Evolutionary conservation across 2,888 invertebrate species (phyloP).

Genomic region (Drosophila engyochracea): DNA sequence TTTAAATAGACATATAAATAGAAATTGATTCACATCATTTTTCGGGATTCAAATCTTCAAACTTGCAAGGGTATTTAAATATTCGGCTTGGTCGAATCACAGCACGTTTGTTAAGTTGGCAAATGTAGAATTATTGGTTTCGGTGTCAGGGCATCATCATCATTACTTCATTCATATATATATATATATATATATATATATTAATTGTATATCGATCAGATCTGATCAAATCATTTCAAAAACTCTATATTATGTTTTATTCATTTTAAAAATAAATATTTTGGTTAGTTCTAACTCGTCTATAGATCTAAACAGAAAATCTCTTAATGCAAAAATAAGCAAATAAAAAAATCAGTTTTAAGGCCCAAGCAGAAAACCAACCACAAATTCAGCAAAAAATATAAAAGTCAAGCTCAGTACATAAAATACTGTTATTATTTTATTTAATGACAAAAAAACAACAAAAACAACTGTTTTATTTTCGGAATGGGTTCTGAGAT

Average conservation of each 20-base stretch:
- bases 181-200: neutral
- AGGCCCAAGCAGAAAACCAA: neutral
- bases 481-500: neutral
- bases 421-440: conserved; percentile 39
- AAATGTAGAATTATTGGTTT: conserved; percentile 19
- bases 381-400: conserved; percentile 20
- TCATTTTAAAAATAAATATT: neutral
- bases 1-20: neutral
- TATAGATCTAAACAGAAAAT: neutral
- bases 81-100: conserved; percentile 13
- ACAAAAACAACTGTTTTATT: neutral
- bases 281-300: neutral
- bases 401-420: conserved; percentile 18
- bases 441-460: conserved; percentile 33
- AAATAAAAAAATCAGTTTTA: conserved; percentile 2
- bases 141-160: neutral
- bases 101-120: conserved; percentile 16
- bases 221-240: neutral
- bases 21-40: neutral
- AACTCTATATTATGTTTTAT: neutral
- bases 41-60: neutral
- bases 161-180: neutral
- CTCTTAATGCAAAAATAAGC: neutral
- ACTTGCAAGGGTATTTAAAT: conserved; percentile 23
- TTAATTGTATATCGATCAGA: neutral